phyloP scores from a whole-genome alignment of 2,113 vertebrate species.

The Arizona elegans region DNA sequence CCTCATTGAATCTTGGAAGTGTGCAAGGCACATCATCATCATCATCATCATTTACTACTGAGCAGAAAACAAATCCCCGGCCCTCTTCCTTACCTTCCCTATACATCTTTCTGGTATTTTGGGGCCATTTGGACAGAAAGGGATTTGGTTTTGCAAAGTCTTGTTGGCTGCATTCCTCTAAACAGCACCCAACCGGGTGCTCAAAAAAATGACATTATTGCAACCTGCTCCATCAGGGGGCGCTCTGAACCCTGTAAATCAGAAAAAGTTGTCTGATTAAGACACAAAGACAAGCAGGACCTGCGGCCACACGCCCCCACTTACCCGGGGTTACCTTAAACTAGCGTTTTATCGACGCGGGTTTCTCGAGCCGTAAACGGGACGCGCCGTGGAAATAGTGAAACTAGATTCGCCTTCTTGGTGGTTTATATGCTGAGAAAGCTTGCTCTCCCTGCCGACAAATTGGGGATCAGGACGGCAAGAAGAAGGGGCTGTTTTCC shows the following conservation, averaged over 20 bases:
- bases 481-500: neutral
- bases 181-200: neutral
- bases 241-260: slow-evolving; percentile 28
- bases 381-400: neutral
- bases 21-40: neutral
- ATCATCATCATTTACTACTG: neutral
- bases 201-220: too few species aligned
- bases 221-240: slow-evolving; percentile 49
- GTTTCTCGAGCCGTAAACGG: neutral
- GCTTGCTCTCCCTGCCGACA: neutral
- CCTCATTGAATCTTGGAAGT: neutral
- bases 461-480: neutral
- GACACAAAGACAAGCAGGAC: neutral
- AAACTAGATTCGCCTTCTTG: neutral
- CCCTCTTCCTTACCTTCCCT: neutral
- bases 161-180: neutral
- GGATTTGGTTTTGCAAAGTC: neutral
- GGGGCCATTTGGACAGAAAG: neutral
- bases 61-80: neutral
- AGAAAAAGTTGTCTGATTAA: neutral
- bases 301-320: neutral
- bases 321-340: neutral
- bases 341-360: neutral
- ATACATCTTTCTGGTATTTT: neutral
- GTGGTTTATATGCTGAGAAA: neutral